Evolutionary conservation across 1,140 invertebrate genomes (phyloP).

Genomic region (Bombus polaris): DNA sequence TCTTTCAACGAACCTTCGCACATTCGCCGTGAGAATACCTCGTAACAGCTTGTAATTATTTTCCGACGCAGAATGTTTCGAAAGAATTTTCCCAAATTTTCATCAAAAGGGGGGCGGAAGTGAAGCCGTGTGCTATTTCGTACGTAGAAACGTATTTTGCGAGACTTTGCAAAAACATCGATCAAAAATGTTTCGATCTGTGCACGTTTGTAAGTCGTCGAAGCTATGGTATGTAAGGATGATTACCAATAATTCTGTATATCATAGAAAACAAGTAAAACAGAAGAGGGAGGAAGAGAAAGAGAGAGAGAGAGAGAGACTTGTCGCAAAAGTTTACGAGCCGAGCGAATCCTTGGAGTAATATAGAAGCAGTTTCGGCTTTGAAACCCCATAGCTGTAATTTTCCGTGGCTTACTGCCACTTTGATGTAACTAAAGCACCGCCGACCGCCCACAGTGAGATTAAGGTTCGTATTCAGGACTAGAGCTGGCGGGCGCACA

Average conservation of each 20-base stretch:
- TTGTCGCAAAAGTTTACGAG: conserved; percentile 54
- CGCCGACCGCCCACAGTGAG: conserved; percentile 43
- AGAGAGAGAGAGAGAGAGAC: conserved; percentile 1
- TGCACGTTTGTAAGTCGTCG: not conserved
- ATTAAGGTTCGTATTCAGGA: conserved; percentile 56
- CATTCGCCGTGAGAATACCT: not conserved
- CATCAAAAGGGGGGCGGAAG: not conserved
- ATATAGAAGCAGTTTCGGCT: conserved; percentile 57
- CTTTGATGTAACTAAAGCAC: conserved; percentile 64
- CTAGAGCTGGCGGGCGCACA: conserved; percentile 14
- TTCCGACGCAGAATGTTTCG: not conserved
- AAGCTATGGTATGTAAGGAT: not conserved
- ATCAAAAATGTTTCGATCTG: not conserved
- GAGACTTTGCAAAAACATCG: no score
- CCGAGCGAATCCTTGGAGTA: conserved; percentile 55
- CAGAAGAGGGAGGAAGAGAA: no score
- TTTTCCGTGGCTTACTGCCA: conserved; percentile 62
- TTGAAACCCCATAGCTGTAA: conserved; percentile 63
- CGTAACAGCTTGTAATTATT: conserved; percentile 21
- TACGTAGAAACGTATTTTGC: not conserved
- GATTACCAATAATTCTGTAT: conserved; percentile 14
- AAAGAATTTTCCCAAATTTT: not conserved
- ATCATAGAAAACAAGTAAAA: not conserved
- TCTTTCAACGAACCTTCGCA: no score
- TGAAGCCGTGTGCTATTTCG: not conserved